Percentiles rank a stretch among this genome's conserved stretches.
Evolutionary conservation across 1,140 invertebrate species (phyloP).

Genomic region (Zaprionus vittiger): DNA sequence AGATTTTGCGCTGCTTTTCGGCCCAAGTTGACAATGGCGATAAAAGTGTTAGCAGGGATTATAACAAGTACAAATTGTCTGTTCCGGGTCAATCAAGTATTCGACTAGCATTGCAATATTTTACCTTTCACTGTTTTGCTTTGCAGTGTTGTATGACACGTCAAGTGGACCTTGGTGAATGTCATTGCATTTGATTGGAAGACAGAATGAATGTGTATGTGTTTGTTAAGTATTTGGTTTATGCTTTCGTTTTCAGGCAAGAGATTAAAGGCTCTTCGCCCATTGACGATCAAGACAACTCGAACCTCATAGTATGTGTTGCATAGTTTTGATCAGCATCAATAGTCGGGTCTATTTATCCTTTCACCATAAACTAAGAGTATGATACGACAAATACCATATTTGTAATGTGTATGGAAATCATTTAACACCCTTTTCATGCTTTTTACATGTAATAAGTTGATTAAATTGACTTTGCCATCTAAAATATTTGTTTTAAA

Average conservation of each 20-base stretch:
- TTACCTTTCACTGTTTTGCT: conserved; percentile 54
- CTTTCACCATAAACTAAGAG: too few species aligned
- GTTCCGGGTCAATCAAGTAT: conserved; percentile 7
- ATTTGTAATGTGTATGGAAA: too few species aligned
- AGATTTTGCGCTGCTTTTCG: conserved; percentile 73
- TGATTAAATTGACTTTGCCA: not conserved
- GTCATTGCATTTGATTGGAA: conserved; percentile 65
- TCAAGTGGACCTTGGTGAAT: conserved; percentile 78
- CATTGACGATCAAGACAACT: too few species aligned
- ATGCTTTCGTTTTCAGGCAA: too few species aligned
- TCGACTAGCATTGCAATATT: conserved; percentile 49
- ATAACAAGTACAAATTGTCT: conserved; percentile 80
- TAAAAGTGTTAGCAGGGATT: conserved; percentile 81
- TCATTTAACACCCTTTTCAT: too few species aligned
- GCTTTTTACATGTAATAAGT: not conserved
- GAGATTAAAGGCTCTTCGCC: too few species aligned
- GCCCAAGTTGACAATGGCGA: conserved; percentile 78
- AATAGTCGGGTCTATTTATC: too few species aligned
- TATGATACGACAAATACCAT: too few species aligned
- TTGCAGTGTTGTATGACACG: conserved; percentile 75
- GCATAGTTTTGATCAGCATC: too few species aligned
- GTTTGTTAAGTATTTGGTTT: not conserved
- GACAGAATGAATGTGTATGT: not conserved
- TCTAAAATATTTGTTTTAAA: not conserved
- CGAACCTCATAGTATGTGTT: too few species aligned